Evolutionary conservation across 2,888 invertebrate species (phyloP), one percentile per base, ranked within the genome.

Genomic region (Coelinius sp.): DNA sequence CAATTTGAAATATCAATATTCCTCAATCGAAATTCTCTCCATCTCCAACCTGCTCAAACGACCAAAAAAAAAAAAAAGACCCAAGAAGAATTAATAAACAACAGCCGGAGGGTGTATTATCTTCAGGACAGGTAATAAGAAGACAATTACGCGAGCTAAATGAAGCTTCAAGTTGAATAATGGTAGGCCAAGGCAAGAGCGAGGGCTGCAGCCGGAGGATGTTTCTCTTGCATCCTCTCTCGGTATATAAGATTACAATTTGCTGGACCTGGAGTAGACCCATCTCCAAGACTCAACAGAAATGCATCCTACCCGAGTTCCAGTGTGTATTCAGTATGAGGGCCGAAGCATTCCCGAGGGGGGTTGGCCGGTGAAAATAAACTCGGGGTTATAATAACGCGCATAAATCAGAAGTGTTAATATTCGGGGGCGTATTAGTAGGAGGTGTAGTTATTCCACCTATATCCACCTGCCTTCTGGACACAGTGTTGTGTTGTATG

Each of bases 401-500:
- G 86, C 86, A 87, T 87, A 87, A 87, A 87, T 87, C 87, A 87
- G 79, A 79, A 70, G 80, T 79, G 83, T 86, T 86, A 85, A 87
- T 86, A 86, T 86, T 85, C 83, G 86, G 84, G 86, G 87, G 87
- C 86, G 86, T 84, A 81, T 75, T 74, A 74, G 82, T 80, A 82
- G 80, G 81, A 83, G 82, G 81, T 76, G 77, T 82, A 78, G 80
- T 76, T 76, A 79, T 77, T 78, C 77, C 75, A 79, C 77, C 76
- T 73, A 74, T 73, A 76, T 73, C 67, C 76, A 76, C 75, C 76
- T 77, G 77, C 73, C 77, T 64, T 38, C 53, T 65, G 56, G 66
- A 63, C 68, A 52, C 52, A 35, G 31, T 52, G 62, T 52, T 64
- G 64, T 25, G 41, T 59, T 59, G 31, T 56, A 68, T 46, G 17